Percentiles rank a stretch among this genome's conserved stretches.
Evolutionary conservation across 2,113 vertebrate species (phyloP).

Genomic region (Serinus canaria): DNA sequence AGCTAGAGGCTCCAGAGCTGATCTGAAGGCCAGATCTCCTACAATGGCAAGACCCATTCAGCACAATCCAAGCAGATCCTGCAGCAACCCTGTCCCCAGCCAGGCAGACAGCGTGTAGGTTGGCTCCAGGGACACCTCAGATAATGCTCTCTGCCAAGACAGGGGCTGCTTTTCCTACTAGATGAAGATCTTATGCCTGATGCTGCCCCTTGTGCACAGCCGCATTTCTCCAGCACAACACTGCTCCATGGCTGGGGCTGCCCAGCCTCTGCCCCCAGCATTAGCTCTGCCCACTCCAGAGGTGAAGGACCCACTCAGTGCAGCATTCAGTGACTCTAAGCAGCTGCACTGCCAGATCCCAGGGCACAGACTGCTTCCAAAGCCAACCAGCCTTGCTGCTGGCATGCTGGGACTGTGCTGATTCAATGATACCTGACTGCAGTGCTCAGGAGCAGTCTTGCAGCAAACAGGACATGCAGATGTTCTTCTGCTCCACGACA

Average conservation of each 20-base stretch:
- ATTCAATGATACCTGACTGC: neutral
- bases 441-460: neutral
- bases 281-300: neutral
- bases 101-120: rapidly evolving
- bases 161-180: neutral
- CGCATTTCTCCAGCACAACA: rapidly evolving
- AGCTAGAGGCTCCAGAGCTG: neutral
- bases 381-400: neutral
- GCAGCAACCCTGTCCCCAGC: neutral
- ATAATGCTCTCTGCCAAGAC: rapidly evolving
- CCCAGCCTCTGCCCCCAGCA: neutral
- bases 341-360: neutral
- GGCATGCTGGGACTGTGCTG: neutral
- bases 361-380: neutral
- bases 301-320: neutral
- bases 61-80: neutral
- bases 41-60: rapidly evolving
- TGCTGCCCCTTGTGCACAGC: neutral
- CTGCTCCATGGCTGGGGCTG: rapidly evolving
- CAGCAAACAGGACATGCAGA: rapidly evolving
- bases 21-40: neutral
- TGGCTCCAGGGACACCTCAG: neutral
- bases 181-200: neutral
- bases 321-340: neutral
- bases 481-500: neutral